Percentiles rank a stretch among this genome's conserved stretches.
phyloP scores from a whole-genome alignment of 2,888 invertebrate species.

The Himalopsyche anomala region DNA sequence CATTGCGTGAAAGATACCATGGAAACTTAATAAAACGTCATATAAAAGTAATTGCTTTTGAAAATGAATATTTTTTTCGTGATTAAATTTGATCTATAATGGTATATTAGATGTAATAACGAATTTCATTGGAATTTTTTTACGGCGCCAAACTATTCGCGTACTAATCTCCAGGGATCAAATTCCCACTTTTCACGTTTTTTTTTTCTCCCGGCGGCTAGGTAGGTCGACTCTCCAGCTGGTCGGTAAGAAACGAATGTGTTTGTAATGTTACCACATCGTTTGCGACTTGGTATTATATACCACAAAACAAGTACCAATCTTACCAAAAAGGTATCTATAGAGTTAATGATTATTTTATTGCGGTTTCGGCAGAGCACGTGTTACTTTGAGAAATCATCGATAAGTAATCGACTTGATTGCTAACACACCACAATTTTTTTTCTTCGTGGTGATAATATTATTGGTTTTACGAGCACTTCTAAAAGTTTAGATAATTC shows the following conservation, averaged over 20 bases:
- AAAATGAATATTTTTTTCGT: no score
- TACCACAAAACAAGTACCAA: not conserved
- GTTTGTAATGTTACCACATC: slow-evolving; percentile 20
- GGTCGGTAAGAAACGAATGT: slow-evolving; percentile 22
- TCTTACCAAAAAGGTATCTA: not conserved
- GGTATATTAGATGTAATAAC: no score
- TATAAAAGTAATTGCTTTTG: no score
- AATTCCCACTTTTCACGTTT: slow-evolving; percentile 34
- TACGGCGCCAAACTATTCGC: not conserved
- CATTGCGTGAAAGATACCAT: no score
- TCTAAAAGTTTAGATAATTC: no score
- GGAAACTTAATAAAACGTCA: no score
- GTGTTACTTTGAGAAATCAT: not conserved
- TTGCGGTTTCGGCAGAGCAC: not conserved
- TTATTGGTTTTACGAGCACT: no score
- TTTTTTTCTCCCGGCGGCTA: slow-evolving; percentile 21
- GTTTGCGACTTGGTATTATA: not conserved
- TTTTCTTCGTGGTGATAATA: no score
- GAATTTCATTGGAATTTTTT: no score
- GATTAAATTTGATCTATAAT: no score
- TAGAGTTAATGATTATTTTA: not conserved
- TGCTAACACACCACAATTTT: no score
- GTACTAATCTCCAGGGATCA: slow-evolving; percentile 21
- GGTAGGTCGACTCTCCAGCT: slow-evolving; percentile 12
- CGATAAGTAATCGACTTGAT: not conserved